Base-by-base conservation (phyloP, 2,888 invertebrate species). In the Actias luna region DNA sequence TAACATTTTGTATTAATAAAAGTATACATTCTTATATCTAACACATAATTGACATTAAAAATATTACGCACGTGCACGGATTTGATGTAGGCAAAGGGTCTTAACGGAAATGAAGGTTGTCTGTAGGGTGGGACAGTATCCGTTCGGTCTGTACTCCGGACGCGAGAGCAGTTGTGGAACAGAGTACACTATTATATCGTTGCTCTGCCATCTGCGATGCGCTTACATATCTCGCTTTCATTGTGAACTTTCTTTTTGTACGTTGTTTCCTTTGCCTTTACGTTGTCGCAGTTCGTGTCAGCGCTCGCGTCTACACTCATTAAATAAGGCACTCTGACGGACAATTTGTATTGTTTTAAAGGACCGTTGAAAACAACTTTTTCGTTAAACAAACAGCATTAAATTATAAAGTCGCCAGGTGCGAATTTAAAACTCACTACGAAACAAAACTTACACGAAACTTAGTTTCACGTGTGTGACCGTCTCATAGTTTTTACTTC, bases 91-190 rank as follows among this genome's bases (percentile, higher is more conserved):
- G 76, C 77, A 80, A 85, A 86, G 84, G 85, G 83, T 82, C 79
- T 79, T 74, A 64, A 77, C 78, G 89, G 89, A 89, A 89, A 90
- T 90, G 86, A 88, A 86, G 85, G 87, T 85, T 87, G 88, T 88
- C 87, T 85, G 81, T 76, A 80, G 85, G 82, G 80, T 75, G 84
- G 71, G 72, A 78, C 80, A 85, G 88, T 88, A 88, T 89, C 89
- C 89, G 74, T 55, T 55, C 60, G 69, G 82, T 74, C 72, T 79
- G 77, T 77, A 29, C 55, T 64, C 83, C 84, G 84, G 87, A 84
- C 69, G 77, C 78, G 72, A 84, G 72, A 85, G 74, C 42, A 63
- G 39, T 55, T 59, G 59, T 50, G 27, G 55, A 63, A 63, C 63
- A 59, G 59, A 18, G 71, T 70, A 71, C 72, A 77, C 83, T 79